These are phyloP conservation scores for Eudasyphora cyanicolor DNA, from an alignment of 2,888 invertebrate species.

Conservation along the genomic window DNA sequence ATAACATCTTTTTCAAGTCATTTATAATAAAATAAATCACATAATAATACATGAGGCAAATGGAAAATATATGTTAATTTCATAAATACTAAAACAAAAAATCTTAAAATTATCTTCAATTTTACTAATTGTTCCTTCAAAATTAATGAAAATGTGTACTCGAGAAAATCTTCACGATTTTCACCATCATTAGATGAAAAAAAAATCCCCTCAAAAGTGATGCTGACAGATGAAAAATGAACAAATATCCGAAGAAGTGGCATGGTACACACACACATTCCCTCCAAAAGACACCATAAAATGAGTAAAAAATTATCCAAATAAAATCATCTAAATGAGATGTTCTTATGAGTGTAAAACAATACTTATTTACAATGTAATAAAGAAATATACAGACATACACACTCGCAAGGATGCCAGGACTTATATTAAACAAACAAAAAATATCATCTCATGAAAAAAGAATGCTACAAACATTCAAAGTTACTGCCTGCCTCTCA, in stretches of 20 bases:
- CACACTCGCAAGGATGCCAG: not conserved
- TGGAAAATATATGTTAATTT: not conserved
- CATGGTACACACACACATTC: not conserved
- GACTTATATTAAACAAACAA: too few species aligned
- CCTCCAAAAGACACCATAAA: not conserved
- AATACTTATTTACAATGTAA: slow-evolving; percentile 1
- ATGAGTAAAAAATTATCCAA: not conserved
- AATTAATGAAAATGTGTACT: not conserved
- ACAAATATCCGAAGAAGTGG: not conserved
- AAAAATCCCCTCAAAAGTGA: not conserved
- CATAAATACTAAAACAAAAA: slow-evolving; percentile 13
- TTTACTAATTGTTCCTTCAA: not conserved
- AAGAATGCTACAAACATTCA: too few species aligned
- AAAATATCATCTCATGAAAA: too few species aligned
- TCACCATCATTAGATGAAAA: not conserved
- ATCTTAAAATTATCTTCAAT: not conserved
- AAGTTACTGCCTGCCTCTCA: too few species aligned
- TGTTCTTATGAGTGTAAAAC: not conserved
- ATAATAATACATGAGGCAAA: not conserved
- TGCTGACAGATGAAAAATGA: slow-evolving; percentile 11
- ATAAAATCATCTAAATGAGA: slow-evolving; percentile 10
- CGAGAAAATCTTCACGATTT: not conserved
- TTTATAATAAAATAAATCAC: not conserved
- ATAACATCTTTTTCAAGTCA: too few species aligned
- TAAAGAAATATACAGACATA: not conserved